These are phyloP conservation scores for Gavialis gangeticus DNA, from an alignment of 2,113 vertebrate genomes.

Conservation along the genomic window DNA sequence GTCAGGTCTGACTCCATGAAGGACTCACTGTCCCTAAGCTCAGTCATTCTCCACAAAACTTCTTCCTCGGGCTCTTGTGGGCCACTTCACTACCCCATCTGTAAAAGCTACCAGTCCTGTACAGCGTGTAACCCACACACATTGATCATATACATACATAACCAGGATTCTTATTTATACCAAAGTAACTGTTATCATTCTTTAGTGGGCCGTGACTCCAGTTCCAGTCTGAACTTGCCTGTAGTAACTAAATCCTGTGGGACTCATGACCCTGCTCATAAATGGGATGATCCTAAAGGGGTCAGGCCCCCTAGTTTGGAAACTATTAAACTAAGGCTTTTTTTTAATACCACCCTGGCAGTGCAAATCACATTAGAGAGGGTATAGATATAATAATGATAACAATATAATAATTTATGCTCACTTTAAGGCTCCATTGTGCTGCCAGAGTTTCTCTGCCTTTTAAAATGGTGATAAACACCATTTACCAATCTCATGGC, in stretches of 20 bases:
- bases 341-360: not conserved
- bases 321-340: not conserved
- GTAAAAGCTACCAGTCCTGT: not conserved
- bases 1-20: not conserved
- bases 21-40: not conserved
- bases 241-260: too few relatives aligned
- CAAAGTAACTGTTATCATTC: constrained; percentile 9
- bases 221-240: too few relatives aligned
- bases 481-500: not conserved
- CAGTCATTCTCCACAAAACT: not conserved
- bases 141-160: not conserved
- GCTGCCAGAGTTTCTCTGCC: not conserved
- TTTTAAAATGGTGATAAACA: not conserved
- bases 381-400: not conserved
- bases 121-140: fast-evolving
- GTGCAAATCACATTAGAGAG: not conserved
- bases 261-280: too few relatives aligned
- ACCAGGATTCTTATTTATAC: constrained; percentile 4
- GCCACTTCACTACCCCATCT: not conserved
- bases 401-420: not conserved
- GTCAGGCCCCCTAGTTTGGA: too few relatives aligned
- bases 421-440: not conserved
- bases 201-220: not conserved
- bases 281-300: too few relatives aligned
- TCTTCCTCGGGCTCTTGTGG: not conserved